Conservation (phyloP, 2,797 vertebrate genomes). For the Leuciscus waleckii region DNA sequence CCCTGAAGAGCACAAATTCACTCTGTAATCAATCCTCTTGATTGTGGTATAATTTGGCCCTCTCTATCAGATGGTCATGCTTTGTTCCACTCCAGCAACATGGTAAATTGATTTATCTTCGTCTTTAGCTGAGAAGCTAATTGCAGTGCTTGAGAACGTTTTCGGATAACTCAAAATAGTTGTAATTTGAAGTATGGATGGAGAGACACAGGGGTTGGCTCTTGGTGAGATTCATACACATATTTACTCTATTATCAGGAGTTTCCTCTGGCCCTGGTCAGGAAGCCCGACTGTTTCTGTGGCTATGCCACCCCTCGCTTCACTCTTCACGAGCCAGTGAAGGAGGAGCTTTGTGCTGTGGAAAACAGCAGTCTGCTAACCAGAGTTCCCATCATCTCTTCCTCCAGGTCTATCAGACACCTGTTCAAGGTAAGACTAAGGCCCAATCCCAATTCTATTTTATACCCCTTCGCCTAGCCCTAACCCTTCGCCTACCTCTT, state of each 20-base stretch:
- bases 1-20: slow-evolving; percentile 57
- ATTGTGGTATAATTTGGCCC: slow-evolving; percentile 41
- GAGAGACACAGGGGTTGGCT: background rate
- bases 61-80: slow-evolving; percentile 39
- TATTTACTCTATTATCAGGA: slow-evolving; percentile 79
- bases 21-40: slow-evolving; percentile 56
- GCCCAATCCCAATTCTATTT: too few species aligned
- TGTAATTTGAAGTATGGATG: slow-evolving; percentile 22
- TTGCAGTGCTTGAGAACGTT: slow-evolving; percentile 39
- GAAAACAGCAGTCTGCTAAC: slow-evolving; percentile 49
- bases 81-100: slow-evolving; percentile 45
- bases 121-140: slow-evolving; percentile 49
- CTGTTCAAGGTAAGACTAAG: slow-evolving; percentile 85
- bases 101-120: slow-evolving; percentile 51
- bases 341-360: slow-evolving; percentile 45
- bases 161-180: slow-evolving; percentile 45
- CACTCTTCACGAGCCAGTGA: slow-evolving; percentile 70
- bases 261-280: slow-evolving; percentile 88
- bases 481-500: too few species aligned
- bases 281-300: slow-evolving; percentile 85
- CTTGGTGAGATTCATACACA: background rate
- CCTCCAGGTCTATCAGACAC: slow-evolving; percentile 92
- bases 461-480: too few species aligned
- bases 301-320: slow-evolving; percentile 84
- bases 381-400: slow-evolving; percentile 62